Evolutionary conservation across 30 jellyfish, hydroid and myxozoan genomes (phyloP).

Genomic region (Clytia hemisphaerica): DNA sequence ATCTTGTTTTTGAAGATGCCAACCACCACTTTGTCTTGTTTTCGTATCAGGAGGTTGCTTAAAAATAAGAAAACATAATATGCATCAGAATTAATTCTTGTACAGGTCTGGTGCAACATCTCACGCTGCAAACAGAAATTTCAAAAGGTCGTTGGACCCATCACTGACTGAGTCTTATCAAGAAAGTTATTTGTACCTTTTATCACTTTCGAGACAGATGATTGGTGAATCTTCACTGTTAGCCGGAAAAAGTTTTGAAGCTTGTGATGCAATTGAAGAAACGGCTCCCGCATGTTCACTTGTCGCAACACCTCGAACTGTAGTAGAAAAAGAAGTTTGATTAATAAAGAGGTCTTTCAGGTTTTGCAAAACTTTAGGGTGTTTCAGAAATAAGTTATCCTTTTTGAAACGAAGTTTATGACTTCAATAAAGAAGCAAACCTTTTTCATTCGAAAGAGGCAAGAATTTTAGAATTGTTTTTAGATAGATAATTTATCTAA

Average conservation of each 20-base stretch:
- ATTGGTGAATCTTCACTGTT: constrained; percentile 53
- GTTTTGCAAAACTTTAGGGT: too few species aligned
- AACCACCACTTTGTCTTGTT: constrained; percentile 57
- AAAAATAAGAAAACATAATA: neutral
- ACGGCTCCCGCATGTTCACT: constrained; percentile 64
- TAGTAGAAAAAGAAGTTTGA: neutral
- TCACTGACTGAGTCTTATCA: too few species aligned
- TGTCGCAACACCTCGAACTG: constrained; percentile 69
- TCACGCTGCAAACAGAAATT: neutral
- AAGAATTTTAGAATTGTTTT: too few species aligned
- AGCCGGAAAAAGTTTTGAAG: constrained; percentile 60
- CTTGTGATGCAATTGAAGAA: constrained; percentile 58
- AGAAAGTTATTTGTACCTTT: too few species aligned
- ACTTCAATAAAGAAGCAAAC: too few species aligned
- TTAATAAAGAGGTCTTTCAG: too few species aligned
- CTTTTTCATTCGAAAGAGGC: too few species aligned
- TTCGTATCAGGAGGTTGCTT: constrained; percentile 54
- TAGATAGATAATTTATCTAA: too few species aligned
- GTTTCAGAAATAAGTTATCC: too few species aligned
- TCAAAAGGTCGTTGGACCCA: too few species aligned
- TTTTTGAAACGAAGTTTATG: too few species aligned
- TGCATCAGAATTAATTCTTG: too few species aligned
- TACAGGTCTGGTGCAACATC: neutral
- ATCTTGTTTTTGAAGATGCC: constrained; percentile 60
- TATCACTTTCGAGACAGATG: constrained; percentile 66